These are phyloP conservation scores for Synergus laeviventris DNA, from an alignment of 2,888 invertebrate genomes.

Conservation along the genomic window DNA sequence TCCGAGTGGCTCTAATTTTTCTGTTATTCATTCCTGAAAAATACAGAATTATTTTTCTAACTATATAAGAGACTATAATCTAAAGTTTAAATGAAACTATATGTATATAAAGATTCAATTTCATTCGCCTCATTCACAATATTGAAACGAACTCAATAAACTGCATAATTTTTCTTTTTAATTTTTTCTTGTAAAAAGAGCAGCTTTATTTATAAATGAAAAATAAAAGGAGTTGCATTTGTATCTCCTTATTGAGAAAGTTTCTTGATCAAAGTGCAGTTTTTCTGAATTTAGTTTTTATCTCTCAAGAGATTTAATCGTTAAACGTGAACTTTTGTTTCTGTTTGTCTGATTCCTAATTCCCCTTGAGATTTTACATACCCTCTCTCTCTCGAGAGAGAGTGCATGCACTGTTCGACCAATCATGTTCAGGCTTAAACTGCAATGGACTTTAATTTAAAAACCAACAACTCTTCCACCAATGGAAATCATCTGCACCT, in stretches of 20 bases:
- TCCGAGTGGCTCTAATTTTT: too few relatives aligned
- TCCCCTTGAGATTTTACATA: conserved; percentile 28
- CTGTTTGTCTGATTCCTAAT: conserved; percentile 32
- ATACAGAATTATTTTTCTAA: too few relatives aligned
- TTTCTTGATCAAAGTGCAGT: conserved; percentile 31
- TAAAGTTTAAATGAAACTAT: neutral
- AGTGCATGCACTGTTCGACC: conserved; percentile 14
- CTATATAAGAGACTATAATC: too few relatives aligned
- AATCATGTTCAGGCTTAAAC: conserved; percentile 15
- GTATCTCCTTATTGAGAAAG: conserved; percentile 3
- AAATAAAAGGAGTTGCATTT: conserved; percentile 9
- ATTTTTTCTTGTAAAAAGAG: neutral
- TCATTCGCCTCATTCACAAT: neutral
- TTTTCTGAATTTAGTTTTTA: conserved; percentile 17
- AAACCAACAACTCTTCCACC: conserved; percentile 12
- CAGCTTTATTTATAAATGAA: neutral
- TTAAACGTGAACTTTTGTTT: conserved; percentile 36
- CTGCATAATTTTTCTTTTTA: neutral
- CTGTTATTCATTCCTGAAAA: too few relatives aligned
- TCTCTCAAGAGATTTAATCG: conserved; percentile 10
- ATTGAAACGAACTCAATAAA: neutral
- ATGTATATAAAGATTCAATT: neutral
- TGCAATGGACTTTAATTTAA: conserved; percentile 18
- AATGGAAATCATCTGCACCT: conserved; percentile 13
- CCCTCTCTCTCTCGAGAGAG: conserved; percentile 4